phyloP scores from a whole-genome alignment of 2,797 vertebrate genomes.

The Sebastiscus albofasciatus region DNA sequence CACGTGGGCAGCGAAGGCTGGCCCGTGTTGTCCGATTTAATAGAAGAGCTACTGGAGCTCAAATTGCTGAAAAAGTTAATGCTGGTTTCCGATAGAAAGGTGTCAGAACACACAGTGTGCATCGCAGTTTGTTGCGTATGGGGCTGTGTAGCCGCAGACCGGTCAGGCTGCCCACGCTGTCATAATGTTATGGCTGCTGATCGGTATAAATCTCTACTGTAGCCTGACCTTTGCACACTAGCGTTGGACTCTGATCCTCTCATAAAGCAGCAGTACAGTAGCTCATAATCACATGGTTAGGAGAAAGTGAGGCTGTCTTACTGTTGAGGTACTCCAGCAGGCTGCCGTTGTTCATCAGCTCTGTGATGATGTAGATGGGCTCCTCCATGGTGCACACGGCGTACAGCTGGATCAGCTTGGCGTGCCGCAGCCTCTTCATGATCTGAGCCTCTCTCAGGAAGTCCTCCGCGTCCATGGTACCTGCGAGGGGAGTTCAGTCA shows the following conservation, averaged over 20 bases:
- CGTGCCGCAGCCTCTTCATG: slow-evolving; percentile 94
- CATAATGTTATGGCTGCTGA: too few species aligned
- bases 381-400: slow-evolving; percentile 95
- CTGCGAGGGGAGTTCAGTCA: slow-evolving; percentile 61
- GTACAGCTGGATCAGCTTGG: slow-evolving; percentile 96
- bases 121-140: too few species aligned
- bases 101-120: too few species aligned
- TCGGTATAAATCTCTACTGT: neutral
- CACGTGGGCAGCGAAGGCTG: too few species aligned
- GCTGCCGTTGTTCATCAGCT: slow-evolving; percentile 95
- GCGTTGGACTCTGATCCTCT: slow-evolving; percentile 2
- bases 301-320: slow-evolving; percentile 74
- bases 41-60: too few species aligned
- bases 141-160: too few species aligned
- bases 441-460: slow-evolving; percentile 95
- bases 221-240: neutral
- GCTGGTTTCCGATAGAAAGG: too few species aligned
- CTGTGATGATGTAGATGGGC: slow-evolving; percentile 98
- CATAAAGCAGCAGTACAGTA: neutral
- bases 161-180: rapidly evolving
- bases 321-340: slow-evolving; percentile 92
- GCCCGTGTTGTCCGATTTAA: too few species aligned
- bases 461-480: slow-evolving; percentile 91
- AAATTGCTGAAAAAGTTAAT: too few species aligned
- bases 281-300: neutral